A percentile compares a stretch with the other conserved stretches of the same genome.
Conservation (phyloP, 1,140 invertebrate genomes). For the Trinorchestia longiramus region DNA sequence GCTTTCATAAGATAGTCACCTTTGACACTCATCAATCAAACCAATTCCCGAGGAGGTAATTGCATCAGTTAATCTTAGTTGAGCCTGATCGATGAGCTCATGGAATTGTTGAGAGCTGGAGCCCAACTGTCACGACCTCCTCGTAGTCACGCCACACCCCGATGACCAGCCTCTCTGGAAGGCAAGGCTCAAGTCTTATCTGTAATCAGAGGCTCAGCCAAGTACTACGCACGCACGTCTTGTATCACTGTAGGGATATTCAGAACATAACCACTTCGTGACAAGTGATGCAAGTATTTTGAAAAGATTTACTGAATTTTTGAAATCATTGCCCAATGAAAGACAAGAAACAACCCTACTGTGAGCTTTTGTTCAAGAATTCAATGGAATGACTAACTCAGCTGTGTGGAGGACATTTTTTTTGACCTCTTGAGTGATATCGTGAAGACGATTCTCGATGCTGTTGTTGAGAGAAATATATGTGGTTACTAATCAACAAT, state of each 20-base stretch:
- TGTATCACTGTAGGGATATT: background rate
- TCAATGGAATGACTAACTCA: background rate
- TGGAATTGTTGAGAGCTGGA: background rate
- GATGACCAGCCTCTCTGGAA: background rate
- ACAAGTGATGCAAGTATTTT: background rate
- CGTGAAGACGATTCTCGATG: background rate
- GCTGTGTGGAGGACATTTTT: no score
- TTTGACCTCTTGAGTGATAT: background rate
- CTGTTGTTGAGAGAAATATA: background rate
- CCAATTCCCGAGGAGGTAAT: background rate
- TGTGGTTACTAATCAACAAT: background rate
- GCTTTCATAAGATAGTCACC: background rate
- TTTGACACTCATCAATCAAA: constrained; percentile 15
- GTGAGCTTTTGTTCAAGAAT: background rate
- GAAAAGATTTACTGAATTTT: background rate
- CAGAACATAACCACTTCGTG: background rate
- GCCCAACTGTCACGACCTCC: background rate
- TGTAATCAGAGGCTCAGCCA: background rate
- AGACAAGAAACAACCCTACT: background rate
- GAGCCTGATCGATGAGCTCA: background rate
- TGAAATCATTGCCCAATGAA: background rate
- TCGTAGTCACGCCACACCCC: background rate
- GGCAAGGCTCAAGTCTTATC: background rate
- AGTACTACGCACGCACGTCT: background rate
- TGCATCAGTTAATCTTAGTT: constrained; percentile 20